Base-by-base conservation (phyloP, 2,113 vertebrate species). In the Carollia perspicillata region DNA sequence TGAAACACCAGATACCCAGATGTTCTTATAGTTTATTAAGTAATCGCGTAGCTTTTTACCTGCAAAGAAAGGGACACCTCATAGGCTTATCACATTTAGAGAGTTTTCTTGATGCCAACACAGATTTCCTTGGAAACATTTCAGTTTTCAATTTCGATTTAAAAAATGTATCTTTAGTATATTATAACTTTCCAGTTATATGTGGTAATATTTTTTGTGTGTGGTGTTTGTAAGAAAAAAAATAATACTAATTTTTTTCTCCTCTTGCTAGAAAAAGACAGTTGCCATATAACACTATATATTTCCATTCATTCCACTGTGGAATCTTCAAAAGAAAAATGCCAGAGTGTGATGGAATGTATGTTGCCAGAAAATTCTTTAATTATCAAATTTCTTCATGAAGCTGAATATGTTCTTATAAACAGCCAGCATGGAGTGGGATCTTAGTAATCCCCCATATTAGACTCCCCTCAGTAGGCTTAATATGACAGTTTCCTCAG, bases 301-400 rank as follows among this genome's bases (percentile, higher is more conserved):
- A 18, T 26, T 77, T 92, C n/a, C 71, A 71, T 92, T 92, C 87
- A 44, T 86, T 84, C 28, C 17, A 0, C 44, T 80, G 2, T 84
- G 17, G 7, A 71, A 68, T 63, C n/a, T 77, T 87, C 37, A 66
- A 87, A 90, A 95, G 42, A 35, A 91, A 80, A 75, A 80, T 35
- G 7, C 13, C 33, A 60, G 33, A 33, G 26, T 26, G 1, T 58
- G 33, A 68, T 74, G 33, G 53, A 71, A 86, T 26, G 33, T 1
- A 51, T 13, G 7, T 79, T 95, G 33, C 20, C 55, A 93, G 16
- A 11, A 71, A 65, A 79, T 74, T 84, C 35, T 49, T 75, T 87
- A 93, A 63, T 93, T 74, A 79, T 91, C 16, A 35, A 6, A 30
- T 90, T 94, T 95, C 18, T 85, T 90, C 37, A 33, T 49, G 17